A percentile compares a stretch with the other conserved stretches of the same genome.
Evolutionary conservation across 2,888 invertebrate genomes (phyloP).

Genomic region (Drosophila recens): DNA sequence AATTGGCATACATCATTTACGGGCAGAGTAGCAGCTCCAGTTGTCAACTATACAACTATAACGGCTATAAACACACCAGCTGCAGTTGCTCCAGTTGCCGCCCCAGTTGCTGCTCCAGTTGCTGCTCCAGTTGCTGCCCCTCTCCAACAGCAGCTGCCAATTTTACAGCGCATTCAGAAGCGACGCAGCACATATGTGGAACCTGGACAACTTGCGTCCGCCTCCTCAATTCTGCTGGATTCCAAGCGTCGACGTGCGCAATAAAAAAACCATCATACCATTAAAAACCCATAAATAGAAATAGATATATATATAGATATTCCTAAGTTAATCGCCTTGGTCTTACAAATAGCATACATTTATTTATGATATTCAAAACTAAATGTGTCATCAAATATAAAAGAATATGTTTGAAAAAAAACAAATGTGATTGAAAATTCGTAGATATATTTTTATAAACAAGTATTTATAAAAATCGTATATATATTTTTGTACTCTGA

Average conservation of each 20-base stretch:
- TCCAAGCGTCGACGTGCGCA: background rate
- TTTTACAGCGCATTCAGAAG: conserved; percentile 18
- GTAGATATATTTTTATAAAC: too few relatives aligned
- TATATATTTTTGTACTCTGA: too few relatives aligned
- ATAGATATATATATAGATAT: too few relatives aligned
- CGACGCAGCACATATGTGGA: conserved; percentile 47
- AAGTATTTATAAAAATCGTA: too few relatives aligned
- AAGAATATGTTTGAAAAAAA: too few relatives aligned
- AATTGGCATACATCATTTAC: conserved; percentile 24
- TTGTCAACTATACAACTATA: background rate
- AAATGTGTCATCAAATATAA: too few relatives aligned
- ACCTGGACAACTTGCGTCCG: background rate
- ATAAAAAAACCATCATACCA: background rate
- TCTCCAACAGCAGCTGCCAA: background rate
- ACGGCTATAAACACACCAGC: background rate
- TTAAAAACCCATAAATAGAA: too few relatives aligned
- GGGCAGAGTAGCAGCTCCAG: background rate
- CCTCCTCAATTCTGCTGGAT: background rate
- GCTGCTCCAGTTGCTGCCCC: background rate
- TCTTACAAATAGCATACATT: background rate
- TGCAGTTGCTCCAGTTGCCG: background rate
- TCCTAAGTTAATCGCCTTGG: background rate
- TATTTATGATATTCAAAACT: background rate
- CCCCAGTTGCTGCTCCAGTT: background rate
- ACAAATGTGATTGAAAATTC: background rate